Conservation (phyloP, 2,888 invertebrate genomes). For the Euphydryas editha region DNA sequence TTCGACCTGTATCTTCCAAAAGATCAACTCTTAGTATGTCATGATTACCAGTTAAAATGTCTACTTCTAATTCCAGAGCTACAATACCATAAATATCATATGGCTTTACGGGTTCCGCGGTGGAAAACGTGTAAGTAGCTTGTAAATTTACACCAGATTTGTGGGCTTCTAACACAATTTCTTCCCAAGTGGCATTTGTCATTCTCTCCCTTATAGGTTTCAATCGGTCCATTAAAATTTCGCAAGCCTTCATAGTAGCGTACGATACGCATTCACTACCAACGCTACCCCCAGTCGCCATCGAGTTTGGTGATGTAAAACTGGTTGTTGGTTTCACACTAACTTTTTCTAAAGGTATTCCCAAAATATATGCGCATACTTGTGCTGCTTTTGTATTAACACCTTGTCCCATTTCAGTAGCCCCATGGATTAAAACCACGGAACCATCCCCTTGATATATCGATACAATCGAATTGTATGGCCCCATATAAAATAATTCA, state of each 20-base stretch:
- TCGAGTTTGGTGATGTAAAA: conserved; percentile 84
- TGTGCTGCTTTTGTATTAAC: conserved; percentile 92
- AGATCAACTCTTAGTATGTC: conserved; percentile 87
- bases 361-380: conserved; percentile 88
- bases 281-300: conserved; percentile 86
- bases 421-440: conserved; percentile 87
- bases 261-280: conserved; percentile 86
- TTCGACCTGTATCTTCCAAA: conserved; percentile 88
- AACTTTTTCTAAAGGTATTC: conserved; percentile 86
- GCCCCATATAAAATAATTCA: conserved; percentile 80
- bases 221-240: conserved; percentile 83
- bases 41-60: conserved; percentile 90
- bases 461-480: conserved; percentile 84
- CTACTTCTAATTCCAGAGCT: conserved; percentile 89
- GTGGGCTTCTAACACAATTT: conserved; percentile 81
- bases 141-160: conserved; percentile 82
- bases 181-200: conserved; percentile 80
- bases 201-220: conserved; percentile 82
- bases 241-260: conserved; percentile 86
- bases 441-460: conserved; percentile 88
- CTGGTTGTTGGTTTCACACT: conserved; percentile 85
- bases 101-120: conserved; percentile 73
- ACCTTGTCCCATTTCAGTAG: conserved; percentile 91
- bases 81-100: conserved; percentile 87
- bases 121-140: conserved; percentile 84